These are phyloP conservation scores for Carabus problematicus DNA, from an alignment of 2,888 invertebrate species.

Conservation along the genomic window DNA sequence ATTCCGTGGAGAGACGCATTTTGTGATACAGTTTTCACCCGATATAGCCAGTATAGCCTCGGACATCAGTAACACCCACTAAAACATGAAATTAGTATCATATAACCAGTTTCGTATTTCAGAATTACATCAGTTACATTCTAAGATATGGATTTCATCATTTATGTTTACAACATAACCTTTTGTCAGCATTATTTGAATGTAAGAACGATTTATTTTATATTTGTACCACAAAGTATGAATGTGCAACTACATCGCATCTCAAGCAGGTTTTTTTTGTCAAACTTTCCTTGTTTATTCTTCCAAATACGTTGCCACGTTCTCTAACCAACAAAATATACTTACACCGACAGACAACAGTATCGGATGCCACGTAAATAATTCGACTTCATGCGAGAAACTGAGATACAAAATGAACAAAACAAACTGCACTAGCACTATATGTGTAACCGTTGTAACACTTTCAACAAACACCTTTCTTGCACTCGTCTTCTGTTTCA, in stretches of 20 bases:
- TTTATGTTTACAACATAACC: no score
- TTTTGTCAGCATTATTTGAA: no score
- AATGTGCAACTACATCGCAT: background rate
- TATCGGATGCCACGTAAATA: slow-evolving; percentile 40
- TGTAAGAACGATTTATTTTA: no score
- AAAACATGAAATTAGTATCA: slow-evolving; percentile 46
- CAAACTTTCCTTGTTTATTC: background rate
- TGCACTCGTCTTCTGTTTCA: slow-evolving; percentile 7
- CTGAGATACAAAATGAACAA: slow-evolving; percentile 36
- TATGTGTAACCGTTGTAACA: slow-evolving; percentile 26
- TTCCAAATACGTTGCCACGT: no score
- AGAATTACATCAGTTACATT: background rate
- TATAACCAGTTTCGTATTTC: slow-evolving; percentile 5
- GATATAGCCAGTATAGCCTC: slow-evolving; percentile 54
- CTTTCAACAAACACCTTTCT: slow-evolving; percentile 14
- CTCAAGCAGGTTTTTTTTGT: background rate
- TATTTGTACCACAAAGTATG: no score
- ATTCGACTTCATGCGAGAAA: slow-evolving; percentile 34
- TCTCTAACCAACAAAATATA: slow-evolving; percentile 3
- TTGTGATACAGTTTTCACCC: slow-evolving; percentile 52
- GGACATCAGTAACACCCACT: slow-evolving; percentile 56
- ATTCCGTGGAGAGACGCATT: slow-evolving; percentile 44
- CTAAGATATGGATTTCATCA: no score
- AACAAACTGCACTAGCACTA: slow-evolving; percentile 29
- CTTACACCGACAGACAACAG: slow-evolving; percentile 33